Percentiles rank a stretch among this genome's conserved stretches.
These are phyloP conservation scores for Halcyon smyrnensis DNA, from an alignment of 2,797 vertebrate species.

Conservation along the genomic window DNA sequence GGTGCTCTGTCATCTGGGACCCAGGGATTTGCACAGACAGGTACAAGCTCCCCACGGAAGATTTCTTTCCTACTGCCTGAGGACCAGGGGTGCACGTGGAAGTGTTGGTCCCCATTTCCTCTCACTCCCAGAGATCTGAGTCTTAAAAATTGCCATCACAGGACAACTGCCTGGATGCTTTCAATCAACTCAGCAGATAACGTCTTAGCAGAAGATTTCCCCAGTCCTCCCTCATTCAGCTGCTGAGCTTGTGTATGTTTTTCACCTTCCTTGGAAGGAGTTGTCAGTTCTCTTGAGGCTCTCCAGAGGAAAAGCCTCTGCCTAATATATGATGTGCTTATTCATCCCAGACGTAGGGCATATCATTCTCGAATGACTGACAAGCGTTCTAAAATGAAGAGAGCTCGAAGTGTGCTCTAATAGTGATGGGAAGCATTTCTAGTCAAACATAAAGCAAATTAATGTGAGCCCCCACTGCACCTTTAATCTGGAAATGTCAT, in stretches of 20 bases:
- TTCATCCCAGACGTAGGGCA: slow-evolving; percentile 79
- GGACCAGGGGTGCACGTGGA: background rate
- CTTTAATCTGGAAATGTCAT: slow-evolving; percentile 86
- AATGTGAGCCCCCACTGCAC: slow-evolving; percentile 83
- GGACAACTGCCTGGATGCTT: background rate
- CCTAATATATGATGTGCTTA: slow-evolving; percentile 84
- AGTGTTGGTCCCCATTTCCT: background rate
- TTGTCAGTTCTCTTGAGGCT: slow-evolving; percentile 56
- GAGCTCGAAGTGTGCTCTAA: slow-evolving; percentile 77
- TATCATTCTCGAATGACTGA: slow-evolving; percentile 86
- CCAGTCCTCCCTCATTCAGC: background rate
- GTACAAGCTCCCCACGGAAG: background rate
- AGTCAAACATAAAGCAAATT: slow-evolving; percentile 90
- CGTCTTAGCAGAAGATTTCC: background rate
- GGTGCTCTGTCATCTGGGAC: rapidly evolving
- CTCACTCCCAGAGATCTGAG: background rate
- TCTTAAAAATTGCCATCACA: background rate
- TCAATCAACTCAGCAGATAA: background rate
- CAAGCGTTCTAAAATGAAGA: slow-evolving; percentile 85
- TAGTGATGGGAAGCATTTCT: slow-evolving; percentile 82
- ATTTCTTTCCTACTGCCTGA: background rate
- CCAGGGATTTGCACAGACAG: rapidly evolving
- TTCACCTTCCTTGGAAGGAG: slow-evolving; percentile 61
- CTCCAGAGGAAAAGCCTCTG: slow-evolving; percentile 73
- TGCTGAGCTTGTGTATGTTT: slow-evolving; percentile 24